Base-by-base conservation (phyloP, 2,797 vertebrate genomes). In the Protosalanx chinensis region DNA sequence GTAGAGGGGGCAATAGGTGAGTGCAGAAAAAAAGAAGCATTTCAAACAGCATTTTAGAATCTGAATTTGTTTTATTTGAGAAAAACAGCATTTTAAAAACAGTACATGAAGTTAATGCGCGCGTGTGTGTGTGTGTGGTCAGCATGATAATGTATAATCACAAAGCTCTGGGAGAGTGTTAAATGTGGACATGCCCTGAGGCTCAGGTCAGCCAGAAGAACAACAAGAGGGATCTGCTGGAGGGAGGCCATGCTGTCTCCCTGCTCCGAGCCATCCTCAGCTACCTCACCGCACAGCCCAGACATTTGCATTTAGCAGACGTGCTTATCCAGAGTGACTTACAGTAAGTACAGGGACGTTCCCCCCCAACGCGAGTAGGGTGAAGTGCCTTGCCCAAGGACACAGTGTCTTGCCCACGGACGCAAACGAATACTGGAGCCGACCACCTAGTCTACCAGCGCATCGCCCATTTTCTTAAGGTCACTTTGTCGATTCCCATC, bases 61-160 rank as follows among this genome's bases (percentile, higher is more conserved):
- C 23, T 1, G 23, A 27, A 27, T 27, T 27, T 27, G 23, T 27
- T 27, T 27, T 27, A 27, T 27, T 27, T 41, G 41, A 1, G 7
- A 12, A 12, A 12, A 41, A 41, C 41, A 41, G 10, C 10, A 41
- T 41, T 13, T 41, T 41, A 12, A 12, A 41, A 3, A 58, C 20
- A 18, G 32, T 41, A 10, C 35, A 18, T 7, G 3, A n/a, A 8
- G 3, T 46, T 41, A 67, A 67, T 66, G 76, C 62, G 23, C 70
- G 64, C 75, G 66, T 82, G 46, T 53, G 41, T 30, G 65, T 67
- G 27, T 46, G 67, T 73, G 33, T 74, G 64, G 64, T 37, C 15
- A 12, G 23, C 70, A 81, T 67, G 74, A 57, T 76, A 65, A 88
- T 86, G 84, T 81, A 81, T 87, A 85, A 88, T 71, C 15, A 41